These are phyloP conservation scores for Candidula unifasciata DNA, from an alignment of 2,888 invertebrate species.

Conservation along the genomic window DNA sequence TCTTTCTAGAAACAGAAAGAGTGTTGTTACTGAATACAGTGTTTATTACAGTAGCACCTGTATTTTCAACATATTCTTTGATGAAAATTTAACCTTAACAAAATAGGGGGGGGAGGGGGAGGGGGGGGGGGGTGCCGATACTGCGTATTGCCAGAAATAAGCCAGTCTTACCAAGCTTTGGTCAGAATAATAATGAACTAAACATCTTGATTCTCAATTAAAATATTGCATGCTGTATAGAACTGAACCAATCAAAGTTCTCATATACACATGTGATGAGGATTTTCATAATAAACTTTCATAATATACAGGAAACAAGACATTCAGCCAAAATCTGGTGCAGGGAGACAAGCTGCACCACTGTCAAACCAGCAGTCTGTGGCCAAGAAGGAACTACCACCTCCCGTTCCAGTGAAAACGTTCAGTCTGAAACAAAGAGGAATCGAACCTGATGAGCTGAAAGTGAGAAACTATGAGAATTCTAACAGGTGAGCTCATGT, in stretches of 20 bases:
- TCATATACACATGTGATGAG: background rate
- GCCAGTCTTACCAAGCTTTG: too few relatives aligned
- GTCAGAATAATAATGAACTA: background rate
- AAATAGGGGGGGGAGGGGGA: too few relatives aligned
- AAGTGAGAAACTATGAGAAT: constrained; percentile 71
- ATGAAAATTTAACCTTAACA: too few relatives aligned
- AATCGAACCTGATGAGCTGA: constrained; percentile 68
- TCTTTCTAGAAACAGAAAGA: too few relatives aligned
- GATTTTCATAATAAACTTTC: too few relatives aligned
- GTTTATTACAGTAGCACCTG: too few relatives aligned
- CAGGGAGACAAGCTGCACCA: constrained; percentile 45
- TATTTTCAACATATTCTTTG: too few relatives aligned
- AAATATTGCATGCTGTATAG: background rate
- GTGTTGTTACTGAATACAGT: too few relatives aligned
- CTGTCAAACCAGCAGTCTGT: constrained; percentile 42
- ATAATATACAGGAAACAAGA: constrained; percentile 57
- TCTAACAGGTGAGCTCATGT: constrained; percentile 61
- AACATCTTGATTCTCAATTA: background rate
- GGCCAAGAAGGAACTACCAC: constrained; percentile 64
- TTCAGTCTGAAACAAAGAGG: constrained; percentile 69
- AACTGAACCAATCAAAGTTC: background rate
- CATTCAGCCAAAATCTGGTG: constrained; percentile 36
- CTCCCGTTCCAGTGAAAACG: constrained; percentile 71
- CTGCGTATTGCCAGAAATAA: too few relatives aligned
- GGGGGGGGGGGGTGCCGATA: too few relatives aligned